Conservation (phyloP, 2,113 vertebrate genomes). For the Hyla sarda region DNA sequence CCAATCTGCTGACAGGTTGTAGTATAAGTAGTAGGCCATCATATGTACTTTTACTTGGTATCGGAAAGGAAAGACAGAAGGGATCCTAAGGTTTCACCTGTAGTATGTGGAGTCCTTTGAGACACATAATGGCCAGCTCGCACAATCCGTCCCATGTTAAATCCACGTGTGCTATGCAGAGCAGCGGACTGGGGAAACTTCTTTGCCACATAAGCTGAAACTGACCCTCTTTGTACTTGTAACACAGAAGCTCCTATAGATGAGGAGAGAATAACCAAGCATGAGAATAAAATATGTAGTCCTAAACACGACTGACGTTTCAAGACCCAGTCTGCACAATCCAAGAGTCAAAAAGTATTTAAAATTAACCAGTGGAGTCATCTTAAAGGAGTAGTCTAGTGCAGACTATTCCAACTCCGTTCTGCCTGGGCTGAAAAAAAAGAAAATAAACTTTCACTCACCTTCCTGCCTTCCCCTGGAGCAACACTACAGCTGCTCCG, state of each 20-base stretch:
- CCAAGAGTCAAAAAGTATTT: no score
- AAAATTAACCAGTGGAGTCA: no score
- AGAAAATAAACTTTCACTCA: no score
- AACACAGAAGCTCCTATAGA: constrained; percentile 88
- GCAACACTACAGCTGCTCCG: no score
- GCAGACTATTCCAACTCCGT: no score
- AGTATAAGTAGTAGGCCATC: background rate
- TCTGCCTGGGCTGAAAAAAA: no score
- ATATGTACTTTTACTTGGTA: background rate
- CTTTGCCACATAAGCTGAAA: constrained; percentile 83
- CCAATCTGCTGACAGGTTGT: no score
- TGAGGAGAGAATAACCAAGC: accelerated
- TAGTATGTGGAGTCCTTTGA: constrained; percentile 88
- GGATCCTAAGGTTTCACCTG: constrained; percentile 73
- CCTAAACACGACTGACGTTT: no score
- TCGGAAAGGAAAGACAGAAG: no score
- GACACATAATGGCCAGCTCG: constrained; percentile 85
- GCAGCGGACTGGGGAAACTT: constrained; percentile 85
- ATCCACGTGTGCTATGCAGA: constrained; percentile 85
- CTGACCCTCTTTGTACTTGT: constrained; percentile 74
- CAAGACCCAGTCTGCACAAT: no score
- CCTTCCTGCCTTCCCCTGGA: no score
- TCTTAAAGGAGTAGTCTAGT: no score
- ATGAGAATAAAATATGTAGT: background rate
- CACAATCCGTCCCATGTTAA: constrained; percentile 83